Evolutionary conservation across 1,140 invertebrate species (phyloP).

Genomic region (Drosophila insularis): DNA sequence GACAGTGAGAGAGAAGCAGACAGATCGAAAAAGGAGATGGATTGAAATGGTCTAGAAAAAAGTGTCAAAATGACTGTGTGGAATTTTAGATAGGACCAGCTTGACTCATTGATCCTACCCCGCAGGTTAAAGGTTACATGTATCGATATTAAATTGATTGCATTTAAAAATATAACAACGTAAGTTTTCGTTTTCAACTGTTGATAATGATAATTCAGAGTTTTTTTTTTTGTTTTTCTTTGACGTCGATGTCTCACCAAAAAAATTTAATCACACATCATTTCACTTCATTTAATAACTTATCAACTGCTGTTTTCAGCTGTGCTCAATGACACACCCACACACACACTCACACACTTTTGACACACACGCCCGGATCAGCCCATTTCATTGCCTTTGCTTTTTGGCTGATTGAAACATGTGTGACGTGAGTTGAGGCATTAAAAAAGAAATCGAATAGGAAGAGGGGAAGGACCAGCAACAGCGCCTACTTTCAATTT

Average conservation of each 20-base stretch:
- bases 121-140: neutral
- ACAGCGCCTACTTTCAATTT: conserved; percentile 48
- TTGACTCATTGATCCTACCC: neutral
- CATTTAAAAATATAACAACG: conserved; percentile 1
- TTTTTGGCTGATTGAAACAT: conserved; percentile 30
- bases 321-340: conserved; percentile 37
- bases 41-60: conserved; percentile 8
- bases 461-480: conserved; percentile 43
- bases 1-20: neutral
- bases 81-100: neutral
- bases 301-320: conserved; percentile 45
- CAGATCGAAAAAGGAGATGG: neutral
- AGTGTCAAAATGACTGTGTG: conserved; percentile 1
- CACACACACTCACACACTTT: neutral
- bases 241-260: conserved; percentile 1
- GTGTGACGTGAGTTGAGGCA: conserved; percentile 54
- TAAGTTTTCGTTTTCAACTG: neutral
- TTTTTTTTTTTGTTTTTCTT: conserved; percentile 34
- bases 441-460: conserved; percentile 36
- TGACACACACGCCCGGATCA: neutral
- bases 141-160: neutral
- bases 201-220: neutral
- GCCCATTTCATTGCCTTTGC: conserved; percentile 22
- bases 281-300: conserved; percentile 70
- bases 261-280: conserved; percentile 58